Conservation (phyloP, 2,113 vertebrate genomes). For the Fregata magnificens region DNA sequence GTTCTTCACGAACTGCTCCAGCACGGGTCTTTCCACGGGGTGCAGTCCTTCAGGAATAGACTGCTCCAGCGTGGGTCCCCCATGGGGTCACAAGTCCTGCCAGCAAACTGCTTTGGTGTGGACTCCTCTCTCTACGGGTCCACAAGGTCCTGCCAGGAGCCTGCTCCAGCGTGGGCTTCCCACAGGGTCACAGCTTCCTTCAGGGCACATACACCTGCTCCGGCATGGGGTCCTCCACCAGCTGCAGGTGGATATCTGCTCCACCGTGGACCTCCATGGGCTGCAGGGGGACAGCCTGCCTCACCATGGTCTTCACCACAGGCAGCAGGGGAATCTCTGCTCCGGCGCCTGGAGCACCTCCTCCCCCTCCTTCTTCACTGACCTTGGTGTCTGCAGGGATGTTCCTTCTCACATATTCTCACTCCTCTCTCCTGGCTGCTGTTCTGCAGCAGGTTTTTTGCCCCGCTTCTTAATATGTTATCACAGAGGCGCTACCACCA, state of each 20-base stretch:
- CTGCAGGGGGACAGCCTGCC: neutral
- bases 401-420: neutral
- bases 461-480: neutral
- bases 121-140: neutral
- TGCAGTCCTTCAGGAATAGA: neutral
- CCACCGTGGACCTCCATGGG: neutral
- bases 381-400: neutral
- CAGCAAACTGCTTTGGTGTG: neutral
- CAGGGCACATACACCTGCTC: neutral
- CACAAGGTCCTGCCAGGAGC: neutral
- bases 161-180: neutral
- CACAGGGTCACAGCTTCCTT: neutral
- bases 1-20: neutral
- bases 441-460: neutral
- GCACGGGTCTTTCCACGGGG: fast-evolving
- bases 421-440: neutral
- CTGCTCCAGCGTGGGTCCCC: neutral
- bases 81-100: neutral
- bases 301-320: neutral
- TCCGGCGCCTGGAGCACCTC: neutral
- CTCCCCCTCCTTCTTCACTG: neutral
- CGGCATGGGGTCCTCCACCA: neutral
- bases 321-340: neutral
- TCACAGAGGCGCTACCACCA: neutral
- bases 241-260: neutral